Conservation (phyloP, 2,797 vertebrate genomes). For the Gadopsis bispinosus region DNA sequence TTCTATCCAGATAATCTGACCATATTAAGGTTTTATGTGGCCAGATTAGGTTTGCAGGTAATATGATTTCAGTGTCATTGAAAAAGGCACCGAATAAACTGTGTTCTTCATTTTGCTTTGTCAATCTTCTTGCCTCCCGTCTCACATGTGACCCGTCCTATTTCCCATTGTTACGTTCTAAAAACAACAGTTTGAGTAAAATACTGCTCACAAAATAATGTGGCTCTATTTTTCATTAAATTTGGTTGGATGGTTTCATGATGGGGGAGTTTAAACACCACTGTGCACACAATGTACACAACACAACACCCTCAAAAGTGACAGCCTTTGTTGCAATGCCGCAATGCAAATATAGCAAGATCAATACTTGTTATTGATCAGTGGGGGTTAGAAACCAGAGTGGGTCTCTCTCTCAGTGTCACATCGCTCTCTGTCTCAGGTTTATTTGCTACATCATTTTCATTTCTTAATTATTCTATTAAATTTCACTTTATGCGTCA, state of each 20-base stretch:
- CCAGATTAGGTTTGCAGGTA: conserved; percentile 73
- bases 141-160: conserved; percentile 1
- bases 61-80: conserved; percentile 77
- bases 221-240: not conserved
- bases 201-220: conserved; percentile 7
- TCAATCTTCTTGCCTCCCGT: conserved; percentile 9
- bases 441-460: conserved; percentile 28
- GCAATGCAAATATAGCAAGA: conserved; percentile 67
- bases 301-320: conserved; percentile 29
- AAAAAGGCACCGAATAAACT: conserved; percentile 59
- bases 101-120: conserved; percentile 28
- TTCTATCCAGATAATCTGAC: conserved; percentile 75
- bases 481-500: not conserved
- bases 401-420: conserved; percentile 60
- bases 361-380: conserved; percentile 82
- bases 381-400: conserved; percentile 73
- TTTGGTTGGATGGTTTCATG: not conserved
- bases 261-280: conserved; percentile 17
- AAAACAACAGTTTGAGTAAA: conserved; percentile 7
- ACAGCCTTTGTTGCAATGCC: conserved; percentile 43
- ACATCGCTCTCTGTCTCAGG: conserved; percentile 43
- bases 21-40: conserved; percentile 76
- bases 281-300: conserved; percentile 25
- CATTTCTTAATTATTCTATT: conserved; percentile 22
- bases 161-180: conserved; percentile 18